Base-by-base conservation (phyloP, 2,113 vertebrate species). In the Mus spicilegus region DNA sequence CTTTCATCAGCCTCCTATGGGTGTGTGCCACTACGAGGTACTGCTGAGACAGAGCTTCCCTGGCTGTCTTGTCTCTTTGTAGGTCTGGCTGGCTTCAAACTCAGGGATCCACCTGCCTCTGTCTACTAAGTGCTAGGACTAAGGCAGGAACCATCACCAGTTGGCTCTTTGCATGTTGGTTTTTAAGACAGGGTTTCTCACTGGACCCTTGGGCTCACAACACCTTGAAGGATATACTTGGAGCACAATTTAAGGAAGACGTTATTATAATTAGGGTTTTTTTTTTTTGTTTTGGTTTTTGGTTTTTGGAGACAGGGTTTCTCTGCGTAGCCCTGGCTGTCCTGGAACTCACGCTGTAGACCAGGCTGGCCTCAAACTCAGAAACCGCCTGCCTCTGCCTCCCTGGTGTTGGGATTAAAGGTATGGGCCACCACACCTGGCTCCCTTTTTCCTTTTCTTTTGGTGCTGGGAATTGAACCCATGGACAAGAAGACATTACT, bases 181-280 rank as follows among this genome's bases (percentile, higher is more conserved):
- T 33, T 33, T 33, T 67, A 28, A 67, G 11, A 13, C 65, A 33
- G 4, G 65, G 65, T 67, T 7, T 84, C 80, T 58, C 19, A 36
- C 80, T 61, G 56, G 80, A 54, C 58, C 54, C 33, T 26, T 36
- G 30, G 28, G 2, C 33, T 82, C 77, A 80, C 87, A 96, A 95
- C 54, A 13, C 22, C 30, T 82, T 69, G 7, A 42, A 90, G n/a
- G 36, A 69, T 69, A 89, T 17, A 87, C n/a, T n/a, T 54, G 86
- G 20, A 72, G 6, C 33, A 87, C 54, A 95, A 56, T 78, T 81
- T 95, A 61, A 96, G 87, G 30, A 87, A 54, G n/a, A 58, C 9
- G 26, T 69, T 14, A 33, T 33, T 36, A 36, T 36, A 82, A 5
- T 36, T 70, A 63, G 14, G 42, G 42, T 49, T 49, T 7, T 49